Percentiles rank a stretch among this genome's conserved stretches.
These are phyloP conservation scores for Drosophila stalkeri DNA, from an alignment of 2,888 invertebrate genomes.

Conservation along the genomic window DNA sequence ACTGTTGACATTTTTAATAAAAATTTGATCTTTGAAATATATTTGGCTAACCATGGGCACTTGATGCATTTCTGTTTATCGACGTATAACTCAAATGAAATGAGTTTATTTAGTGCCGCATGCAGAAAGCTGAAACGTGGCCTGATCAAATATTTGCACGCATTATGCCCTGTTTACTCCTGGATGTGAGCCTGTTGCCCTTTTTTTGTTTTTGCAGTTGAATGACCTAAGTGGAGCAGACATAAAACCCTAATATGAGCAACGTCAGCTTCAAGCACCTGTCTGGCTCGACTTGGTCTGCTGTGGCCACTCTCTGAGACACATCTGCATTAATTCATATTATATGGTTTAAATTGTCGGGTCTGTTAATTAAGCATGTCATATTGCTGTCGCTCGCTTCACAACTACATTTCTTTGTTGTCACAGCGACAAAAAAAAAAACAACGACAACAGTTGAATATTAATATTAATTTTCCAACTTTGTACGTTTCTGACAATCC, in stretches of 20 bases:
- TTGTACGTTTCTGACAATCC: slow-evolving; percentile 17
- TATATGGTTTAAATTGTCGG: slow-evolving; percentile 27
- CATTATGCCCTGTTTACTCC: slow-evolving; percentile 45
- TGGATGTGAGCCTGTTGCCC: slow-evolving; percentile 34
- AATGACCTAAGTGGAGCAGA: slow-evolving; percentile 54
- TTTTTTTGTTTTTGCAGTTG: slow-evolving; percentile 52
- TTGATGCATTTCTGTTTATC: slow-evolving; percentile 35
- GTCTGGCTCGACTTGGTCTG: slow-evolving; percentile 39
- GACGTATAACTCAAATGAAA: slow-evolving; percentile 46
- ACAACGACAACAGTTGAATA: slow-evolving; percentile 39
- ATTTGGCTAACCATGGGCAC: slow-evolving; percentile 41
- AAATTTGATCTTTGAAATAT: slow-evolving; percentile 59
- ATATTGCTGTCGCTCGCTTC: slow-evolving; percentile 21
- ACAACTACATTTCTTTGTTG: slow-evolving; percentile 38
- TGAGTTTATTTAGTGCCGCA: slow-evolving; percentile 68
- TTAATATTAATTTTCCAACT: slow-evolving; percentile 58
- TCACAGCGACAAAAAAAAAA: slow-evolving; percentile 28
- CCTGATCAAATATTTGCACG: slow-evolving; percentile 67
- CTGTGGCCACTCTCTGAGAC: slow-evolving; percentile 3
- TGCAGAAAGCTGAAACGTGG: slow-evolving; percentile 50
- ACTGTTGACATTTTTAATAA: slow-evolving; percentile 66
- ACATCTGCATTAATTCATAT: slow-evolving; percentile 43
- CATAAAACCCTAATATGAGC: slow-evolving; percentile 17
- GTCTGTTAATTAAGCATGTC: slow-evolving; percentile 58
- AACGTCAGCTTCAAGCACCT: slow-evolving; percentile 36